A percentile compares a stretch with the other conserved stretches of the same genome.
Evolutionary conservation across 2,888 invertebrate species (phyloP).

Genomic region (Leptopilina syphax): DNA sequence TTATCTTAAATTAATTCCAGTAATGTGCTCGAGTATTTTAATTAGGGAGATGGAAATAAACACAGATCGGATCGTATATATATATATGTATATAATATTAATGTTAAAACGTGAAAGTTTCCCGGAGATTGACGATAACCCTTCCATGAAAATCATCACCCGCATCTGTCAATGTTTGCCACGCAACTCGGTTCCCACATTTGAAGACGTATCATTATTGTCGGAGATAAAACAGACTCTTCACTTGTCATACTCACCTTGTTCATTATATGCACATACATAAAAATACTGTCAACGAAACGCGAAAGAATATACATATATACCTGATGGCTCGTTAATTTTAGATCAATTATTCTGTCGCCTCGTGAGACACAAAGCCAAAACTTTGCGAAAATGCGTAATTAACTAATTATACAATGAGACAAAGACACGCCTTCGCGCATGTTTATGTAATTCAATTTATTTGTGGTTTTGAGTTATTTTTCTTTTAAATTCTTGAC

Average conservation of each 20-base stretch:
- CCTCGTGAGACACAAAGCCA: constrained; percentile 53
- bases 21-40: constrained; percentile 14
- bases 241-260: constrained; percentile 57
- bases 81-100: no score
- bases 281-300: constrained; percentile 58
- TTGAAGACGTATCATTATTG: constrained; percentile 35
- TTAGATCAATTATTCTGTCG: constrained; percentile 68
- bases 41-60: constrained; percentile 23
- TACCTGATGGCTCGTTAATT: constrained; percentile 68
- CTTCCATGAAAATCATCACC: constrained; percentile 38
- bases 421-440: constrained; percentile 43
- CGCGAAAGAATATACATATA: constrained; percentile 53
- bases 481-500: no score
- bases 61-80: background rate
- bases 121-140: constrained; percentile 26
- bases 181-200: constrained; percentile 37
- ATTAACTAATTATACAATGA: constrained; percentile 9
- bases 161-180: constrained; percentile 37
- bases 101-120: constrained; percentile 27
- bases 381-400: constrained; percentile 42
- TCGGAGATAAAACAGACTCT: constrained; percentile 15
- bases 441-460: constrained; percentile 41
- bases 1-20: constrained; percentile 25
- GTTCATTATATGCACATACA: constrained; percentile 55
- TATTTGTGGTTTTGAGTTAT: constrained; percentile 18